Evolutionary conservation across 2,888 invertebrate species (phyloP), one percentile per base, ranked within the genome.

Genomic region (Siphlonurus alternatus): DNA sequence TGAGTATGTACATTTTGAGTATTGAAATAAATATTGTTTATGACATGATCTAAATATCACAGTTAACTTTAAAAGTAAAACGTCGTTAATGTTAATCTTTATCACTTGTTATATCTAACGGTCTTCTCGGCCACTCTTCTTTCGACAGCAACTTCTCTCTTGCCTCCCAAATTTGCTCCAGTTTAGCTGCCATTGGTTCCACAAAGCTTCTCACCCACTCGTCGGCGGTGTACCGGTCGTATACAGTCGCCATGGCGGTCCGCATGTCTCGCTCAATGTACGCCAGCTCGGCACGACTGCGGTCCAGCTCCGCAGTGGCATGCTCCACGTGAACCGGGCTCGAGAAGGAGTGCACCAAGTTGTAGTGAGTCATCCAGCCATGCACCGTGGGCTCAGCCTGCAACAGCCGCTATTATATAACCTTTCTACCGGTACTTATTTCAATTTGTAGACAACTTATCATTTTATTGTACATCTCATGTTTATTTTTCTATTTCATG

Each of bases 91-190:
- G 15, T 38, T 10, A 38, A 38, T 66, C 64, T 54, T 64, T 66
- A 24, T 66, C 64, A 25, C 53, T 38, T 15, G 62, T 19, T 25
- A 65, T 66, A 19, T 70, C 69, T n/a, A 79, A 70, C 2, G 82
- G 82, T 69, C 81, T 73, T 66, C 78, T 75, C 1, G 81, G 80
- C 82, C 82, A 83, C 22, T 74, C 70, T 61, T 74, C 75, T 66
- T 73, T 77, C 5, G 74, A 71, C 20, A 81, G 70, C 64, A 82
- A 72, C 65, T 72, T 75, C 64, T 79, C 75, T 64, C 75, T 76
- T 22, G 75, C 74, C 20, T 75, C 72, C 72, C 74, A 75, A 53
- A 77, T 67, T 25, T 71, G 68, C 63, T 72, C 73, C 20, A 79
- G 68, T 67, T 75, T 75, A 1, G 74, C 73, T 64, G 75, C 75